Evolutionary conservation across 1,140 invertebrate genomes (phyloP), one percentile per base, ranked within the genome.

Genomic region (Epicauta chinensis): DNA sequence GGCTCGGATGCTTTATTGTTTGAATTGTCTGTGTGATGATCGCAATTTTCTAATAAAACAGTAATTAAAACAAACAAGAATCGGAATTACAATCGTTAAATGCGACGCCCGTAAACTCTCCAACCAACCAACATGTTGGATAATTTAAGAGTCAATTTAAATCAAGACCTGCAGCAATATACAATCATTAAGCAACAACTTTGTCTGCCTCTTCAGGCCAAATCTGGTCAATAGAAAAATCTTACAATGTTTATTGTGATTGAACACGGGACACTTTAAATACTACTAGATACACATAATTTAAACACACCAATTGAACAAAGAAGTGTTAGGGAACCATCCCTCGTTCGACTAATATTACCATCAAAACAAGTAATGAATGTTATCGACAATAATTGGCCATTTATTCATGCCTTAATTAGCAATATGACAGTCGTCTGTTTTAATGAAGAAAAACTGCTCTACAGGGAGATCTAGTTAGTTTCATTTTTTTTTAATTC

Each of bases 181-280:
- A 62, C 60, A 59, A 62, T 59, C 59, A 59, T 61, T 61, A 61
- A 59, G 50, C 50, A 53, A 46, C 58, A 51, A 60, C 55, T 60
- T 51, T 53, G 45, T 56, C 49, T 49, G 41, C 51, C 30, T 43
- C 41, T 50, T 49, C 51, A 46, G 17, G 50, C 60, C 60, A 62
- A 59, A 62, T 59, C 54, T 50, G 60, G 60, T 23, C 38, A 55
- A 52, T 41, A 30, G 45, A 56, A 58, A 57, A 54, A 47, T 54
- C 31, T 23, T 31, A 34, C 34, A 42, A 13, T 51, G 23, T 53
- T 59, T 56, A 59, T 43, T 42, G 40, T 38, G 10, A 39, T 43
- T 15, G 47, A 43, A 48, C 38, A 36, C 43, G 38, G 38, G 46
- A 59, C 54, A 56, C 47, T 56, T 56, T 53, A 38, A 55, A 56